Conservation (phyloP, 2,888 invertebrate genomes). For the Scaptomyza caliginosa region DNA sequence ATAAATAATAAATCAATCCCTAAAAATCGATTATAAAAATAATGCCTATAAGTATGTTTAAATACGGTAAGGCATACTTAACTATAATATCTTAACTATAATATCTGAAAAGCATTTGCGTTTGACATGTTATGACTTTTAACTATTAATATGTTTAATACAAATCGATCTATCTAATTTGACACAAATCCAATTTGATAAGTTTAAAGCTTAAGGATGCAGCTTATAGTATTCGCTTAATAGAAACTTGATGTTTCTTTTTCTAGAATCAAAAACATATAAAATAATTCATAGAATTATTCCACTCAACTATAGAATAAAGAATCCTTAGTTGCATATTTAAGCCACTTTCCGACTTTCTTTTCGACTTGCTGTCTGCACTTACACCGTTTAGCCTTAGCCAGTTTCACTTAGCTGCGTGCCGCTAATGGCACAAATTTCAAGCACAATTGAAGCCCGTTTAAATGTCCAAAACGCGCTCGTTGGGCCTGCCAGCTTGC, state of each 20-base stretch:
- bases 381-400: slow-evolving; percentile 12
- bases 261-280: not conserved
- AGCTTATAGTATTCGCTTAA: not conserved
- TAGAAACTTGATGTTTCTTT: not conserved
- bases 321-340: not conserved
- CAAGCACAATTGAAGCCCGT: slow-evolving; percentile 70
- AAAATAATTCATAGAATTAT: not conserved
- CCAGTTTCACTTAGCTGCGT: slow-evolving; percentile 43
- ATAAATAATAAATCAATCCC: no score
- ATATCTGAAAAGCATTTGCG: no score
- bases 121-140: no score
- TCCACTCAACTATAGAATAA: slow-evolving; percentile 7
- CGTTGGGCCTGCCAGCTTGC: slow-evolving; percentile 2
- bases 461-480: slow-evolving; percentile 45
- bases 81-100: no score
- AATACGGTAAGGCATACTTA: no score
- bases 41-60: no score
- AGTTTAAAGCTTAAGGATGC: no score
- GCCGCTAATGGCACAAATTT: slow-evolving; percentile 69
- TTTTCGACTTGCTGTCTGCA: not conserved
- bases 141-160: no score
- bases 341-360: slow-evolving; percentile 1
- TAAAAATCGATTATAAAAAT: no score
- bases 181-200: no score
- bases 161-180: no score